Percentiles rank a stretch among this genome's conserved stretches.
Conservation (phyloP, 2,888 invertebrate species). For the Amphipoea oculea region DNA sequence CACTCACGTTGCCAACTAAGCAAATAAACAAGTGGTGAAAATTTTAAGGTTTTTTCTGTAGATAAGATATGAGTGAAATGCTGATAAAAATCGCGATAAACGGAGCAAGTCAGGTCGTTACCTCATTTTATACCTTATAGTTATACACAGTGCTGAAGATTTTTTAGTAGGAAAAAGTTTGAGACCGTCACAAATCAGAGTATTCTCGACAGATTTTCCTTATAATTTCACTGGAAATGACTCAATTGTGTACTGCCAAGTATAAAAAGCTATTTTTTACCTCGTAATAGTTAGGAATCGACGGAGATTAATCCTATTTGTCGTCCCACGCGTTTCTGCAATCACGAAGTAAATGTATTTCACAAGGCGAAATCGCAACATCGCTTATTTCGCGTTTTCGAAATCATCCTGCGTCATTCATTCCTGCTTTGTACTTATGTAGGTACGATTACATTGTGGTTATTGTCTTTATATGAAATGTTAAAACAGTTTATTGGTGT, state of each 20-base stretch:
- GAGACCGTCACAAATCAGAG: slow-evolving; percentile 34
- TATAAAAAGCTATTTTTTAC: slow-evolving; percentile 66
- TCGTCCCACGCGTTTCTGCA: slow-evolving; percentile 89
- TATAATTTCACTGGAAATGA: slow-evolving; percentile 52
- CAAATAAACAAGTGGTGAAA: slow-evolving; percentile 86
- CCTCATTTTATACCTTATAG: slow-evolving; percentile 37
- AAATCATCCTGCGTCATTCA: slow-evolving; percentile 88
- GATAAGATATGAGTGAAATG: slow-evolving; percentile 87
- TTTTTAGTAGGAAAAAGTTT: slow-evolving; percentile 31
- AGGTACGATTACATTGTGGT: slow-evolving; percentile 69
- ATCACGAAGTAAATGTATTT: slow-evolving; percentile 86
- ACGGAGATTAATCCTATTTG: slow-evolving; percentile 86
- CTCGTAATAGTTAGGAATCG: slow-evolving; percentile 77
- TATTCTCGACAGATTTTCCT: slow-evolving; percentile 55
- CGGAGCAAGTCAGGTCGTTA: slow-evolving; percentile 64
- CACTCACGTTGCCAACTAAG: slow-evolving; percentile 75
- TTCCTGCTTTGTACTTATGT: slow-evolving; percentile 81
- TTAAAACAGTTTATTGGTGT: slow-evolving; percentile 68
- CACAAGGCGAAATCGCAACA: slow-evolving; percentile 89
- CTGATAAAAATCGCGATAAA: slow-evolving; percentile 74
- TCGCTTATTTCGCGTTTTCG: slow-evolving; percentile 90
- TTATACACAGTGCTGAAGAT: slow-evolving; percentile 20
- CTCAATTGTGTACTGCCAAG: slow-evolving; percentile 41
- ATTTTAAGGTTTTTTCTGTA: slow-evolving; percentile 72
- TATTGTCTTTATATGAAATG: slow-evolving; percentile 70